Conservation (phyloP, 2,888 invertebrate species). For the Erebia aethiops region DNA sequence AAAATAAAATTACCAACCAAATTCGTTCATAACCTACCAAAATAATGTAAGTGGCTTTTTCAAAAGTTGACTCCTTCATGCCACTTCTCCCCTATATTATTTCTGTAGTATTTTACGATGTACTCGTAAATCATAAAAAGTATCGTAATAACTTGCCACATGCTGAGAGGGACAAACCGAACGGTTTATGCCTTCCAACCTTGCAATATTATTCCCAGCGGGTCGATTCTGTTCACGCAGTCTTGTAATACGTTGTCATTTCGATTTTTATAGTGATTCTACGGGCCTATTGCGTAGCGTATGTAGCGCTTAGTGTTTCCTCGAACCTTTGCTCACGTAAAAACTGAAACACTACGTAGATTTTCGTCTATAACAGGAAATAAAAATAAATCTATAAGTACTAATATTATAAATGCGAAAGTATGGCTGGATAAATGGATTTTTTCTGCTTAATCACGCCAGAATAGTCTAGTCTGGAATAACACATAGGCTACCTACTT, state of each 20-base stretch:
- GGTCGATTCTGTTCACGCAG: constrained; percentile 33
- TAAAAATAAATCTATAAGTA: too few relatives aligned
- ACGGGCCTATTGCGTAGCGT: constrained; percentile 25
- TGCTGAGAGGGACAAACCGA: constrained; percentile 39
- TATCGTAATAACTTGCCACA: constrained; percentile 42
- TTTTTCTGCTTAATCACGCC: too few relatives aligned
- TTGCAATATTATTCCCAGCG: constrained; percentile 41
- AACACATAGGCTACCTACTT: too few relatives aligned
- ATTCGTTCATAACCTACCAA: too few relatives aligned
- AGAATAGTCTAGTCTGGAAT: too few relatives aligned
- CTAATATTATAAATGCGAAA: too few relatives aligned
- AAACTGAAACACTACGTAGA: background rate
- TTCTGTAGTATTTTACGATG: constrained; percentile 1
- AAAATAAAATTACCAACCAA: too few relatives aligned
- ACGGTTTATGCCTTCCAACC: constrained; percentile 38
- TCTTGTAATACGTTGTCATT: constrained; percentile 35
- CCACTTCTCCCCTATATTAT: too few relatives aligned
- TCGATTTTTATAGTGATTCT: constrained; percentile 36
- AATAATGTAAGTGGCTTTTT: too few relatives aligned
- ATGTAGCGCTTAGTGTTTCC: background rate
- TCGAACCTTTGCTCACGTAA: background rate
- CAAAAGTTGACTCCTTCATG: too few relatives aligned
- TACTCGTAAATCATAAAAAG: constrained; percentile 41
- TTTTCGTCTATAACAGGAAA: too few relatives aligned
- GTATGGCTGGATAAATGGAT: too few relatives aligned